A percentile compares a stretch with the other conserved stretches of the same genome.
These are phyloP conservation scores for Phrixothrix hirtus DNA, from an alignment of 2,888 invertebrate genomes.

Conservation along the genomic window DNA sequence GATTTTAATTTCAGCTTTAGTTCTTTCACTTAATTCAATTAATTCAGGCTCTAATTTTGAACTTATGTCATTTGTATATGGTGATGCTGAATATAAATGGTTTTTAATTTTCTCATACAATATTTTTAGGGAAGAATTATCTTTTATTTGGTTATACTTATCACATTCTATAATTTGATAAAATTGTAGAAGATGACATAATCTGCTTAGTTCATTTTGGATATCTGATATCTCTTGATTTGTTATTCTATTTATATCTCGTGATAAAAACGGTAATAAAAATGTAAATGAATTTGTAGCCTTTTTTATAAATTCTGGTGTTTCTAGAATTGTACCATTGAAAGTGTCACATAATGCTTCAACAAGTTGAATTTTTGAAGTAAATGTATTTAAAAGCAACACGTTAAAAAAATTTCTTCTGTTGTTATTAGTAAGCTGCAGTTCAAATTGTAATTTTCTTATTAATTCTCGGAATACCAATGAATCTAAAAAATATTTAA, in stretches of 20 bases:
- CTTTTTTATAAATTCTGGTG: background rate
- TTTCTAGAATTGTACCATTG: too few relatives aligned
- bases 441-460: too few relatives aligned
- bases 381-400: background rate
- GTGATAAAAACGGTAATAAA: background rate
- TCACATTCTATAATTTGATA: too few relatives aligned
- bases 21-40: background rate
- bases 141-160: too few relatives aligned
- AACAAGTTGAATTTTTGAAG: background rate
- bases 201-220: slow-evolving; percentile 52
- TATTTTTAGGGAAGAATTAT: too few relatives aligned
- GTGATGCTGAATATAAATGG: background rate
- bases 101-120: background rate
- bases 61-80: background rate
- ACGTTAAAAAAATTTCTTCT: background rate
- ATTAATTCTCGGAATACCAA: background rate
- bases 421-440: too few relatives aligned
- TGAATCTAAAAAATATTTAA: background rate
- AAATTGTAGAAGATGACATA: too few relatives aligned
- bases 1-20: background rate
- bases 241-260: background rate
- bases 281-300: background rate
- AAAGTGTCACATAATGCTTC: background rate
- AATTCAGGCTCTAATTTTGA: background rate
- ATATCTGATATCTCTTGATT: background rate